phyloP scores from a whole-genome alignment of 1,140 invertebrate genomes.

The Protaetia brevitarsis region DNA sequence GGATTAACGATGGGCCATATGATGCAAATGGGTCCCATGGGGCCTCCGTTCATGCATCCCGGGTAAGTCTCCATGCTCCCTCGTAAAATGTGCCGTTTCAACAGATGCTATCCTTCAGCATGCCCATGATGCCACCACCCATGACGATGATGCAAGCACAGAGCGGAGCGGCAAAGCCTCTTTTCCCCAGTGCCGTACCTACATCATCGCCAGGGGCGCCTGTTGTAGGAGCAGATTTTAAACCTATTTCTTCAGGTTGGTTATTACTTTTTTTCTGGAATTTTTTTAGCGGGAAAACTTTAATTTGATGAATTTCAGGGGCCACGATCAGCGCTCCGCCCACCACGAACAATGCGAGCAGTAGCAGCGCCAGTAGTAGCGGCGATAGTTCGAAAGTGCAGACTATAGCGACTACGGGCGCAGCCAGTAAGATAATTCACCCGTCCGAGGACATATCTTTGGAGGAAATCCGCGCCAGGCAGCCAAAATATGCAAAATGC shows the following conservation, averaged over 20 bases:
- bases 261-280: neutral
- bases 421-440: slow-evolving; percentile 89
- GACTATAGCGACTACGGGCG: slow-evolving; percentile 74
- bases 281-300: neutral
- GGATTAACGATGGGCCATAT: slow-evolving; percentile 61
- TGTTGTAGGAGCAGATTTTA: slow-evolving; percentile 62
- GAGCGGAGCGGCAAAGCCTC: slow-evolving; percentile 60
- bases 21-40: slow-evolving; percentile 67
- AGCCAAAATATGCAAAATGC: slow-evolving; percentile 67
- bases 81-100: slow-evolving; percentile 27
- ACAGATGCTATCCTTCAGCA: slow-evolving; percentile 43
- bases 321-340: slow-evolving; percentile 69
- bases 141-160: slow-evolving; percentile 61
- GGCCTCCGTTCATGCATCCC: slow-evolving; percentile 66
- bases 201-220: slow-evolving; percentile 59
- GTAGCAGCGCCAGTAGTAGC: slow-evolving; percentile 42
- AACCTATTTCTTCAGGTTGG: slow-evolving; percentile 57
- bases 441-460: slow-evolving; percentile 91
- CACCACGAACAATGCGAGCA: slow-evolving; percentile 51
- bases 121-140: slow-evolving; percentile 58
- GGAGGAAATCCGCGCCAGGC: slow-evolving; percentile 79
- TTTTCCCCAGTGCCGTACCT: slow-evolving; percentile 72
- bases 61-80: slow-evolving; percentile 52
- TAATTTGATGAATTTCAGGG: slow-evolving; percentile 44
- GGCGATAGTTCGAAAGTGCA: slow-evolving; percentile 62